Evolutionary conservation across 2,113 vertebrate genomes (phyloP).

Genomic region (Phasianus colchicus): DNA sequence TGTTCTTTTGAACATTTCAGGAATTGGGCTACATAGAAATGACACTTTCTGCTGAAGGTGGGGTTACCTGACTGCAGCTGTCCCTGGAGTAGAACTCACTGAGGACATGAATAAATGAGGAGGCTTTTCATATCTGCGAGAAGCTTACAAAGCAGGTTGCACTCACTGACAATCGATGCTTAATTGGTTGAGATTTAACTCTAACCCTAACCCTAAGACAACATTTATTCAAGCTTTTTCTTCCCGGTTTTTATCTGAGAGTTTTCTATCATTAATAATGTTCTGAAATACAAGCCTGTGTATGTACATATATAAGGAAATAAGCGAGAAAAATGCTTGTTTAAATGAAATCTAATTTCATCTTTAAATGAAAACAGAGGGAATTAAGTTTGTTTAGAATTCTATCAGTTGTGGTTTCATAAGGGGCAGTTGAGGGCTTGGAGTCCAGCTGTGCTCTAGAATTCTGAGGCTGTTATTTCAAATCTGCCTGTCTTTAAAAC

Average conservation of each 20-base stretch:
- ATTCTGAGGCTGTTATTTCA: not conserved
- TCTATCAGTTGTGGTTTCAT: not conserved
- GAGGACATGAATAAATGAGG: slow-evolving; percentile 2
- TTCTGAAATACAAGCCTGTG: not conserved
- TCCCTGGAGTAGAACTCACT: not conserved
- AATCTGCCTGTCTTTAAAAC: not conserved
- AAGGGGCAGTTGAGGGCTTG: not conserved
- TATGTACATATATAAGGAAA: not conserved
- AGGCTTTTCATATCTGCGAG: not conserved
- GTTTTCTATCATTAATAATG: not conserved
- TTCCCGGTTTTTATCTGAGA: not conserved
- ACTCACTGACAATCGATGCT: not conserved
- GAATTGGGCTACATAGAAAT: slow-evolving; percentile 38
- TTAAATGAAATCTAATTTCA: not conserved
- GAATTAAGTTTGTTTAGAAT: not conserved
- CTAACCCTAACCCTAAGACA: not conserved
- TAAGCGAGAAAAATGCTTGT: not conserved
- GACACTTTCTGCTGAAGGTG: slow-evolving; percentile 30
- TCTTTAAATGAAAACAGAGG: no score
- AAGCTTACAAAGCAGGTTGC: not conserved
- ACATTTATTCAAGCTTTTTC: not conserved
- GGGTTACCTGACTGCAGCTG: not conserved
- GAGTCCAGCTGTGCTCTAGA: not conserved
- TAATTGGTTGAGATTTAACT: slow-evolving; percentile 20
- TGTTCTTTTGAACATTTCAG: slow-evolving; percentile 48